Percentiles rank a stretch among this genome's conserved stretches.
Conservation (phyloP, 2,797 vertebrate species). For the Poecilia wingei region DNA sequence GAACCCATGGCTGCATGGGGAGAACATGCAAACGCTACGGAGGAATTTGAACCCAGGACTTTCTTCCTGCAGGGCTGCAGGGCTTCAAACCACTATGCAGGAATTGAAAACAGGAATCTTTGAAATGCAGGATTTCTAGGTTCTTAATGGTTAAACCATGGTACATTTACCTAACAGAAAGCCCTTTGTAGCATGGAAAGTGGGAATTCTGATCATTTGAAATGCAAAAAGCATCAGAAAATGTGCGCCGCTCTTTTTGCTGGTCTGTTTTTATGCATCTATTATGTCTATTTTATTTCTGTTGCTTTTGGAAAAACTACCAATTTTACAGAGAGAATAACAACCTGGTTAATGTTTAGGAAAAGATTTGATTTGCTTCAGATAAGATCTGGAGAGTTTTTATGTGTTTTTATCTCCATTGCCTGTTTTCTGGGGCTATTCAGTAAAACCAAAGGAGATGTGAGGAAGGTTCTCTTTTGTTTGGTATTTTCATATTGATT, state of each 20-base stretch:
- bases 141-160: neutral
- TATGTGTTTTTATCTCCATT: neutral
- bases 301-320: neutral
- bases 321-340: neutral
- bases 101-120: neutral
- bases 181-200: neutral
- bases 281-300: neutral
- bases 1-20: neutral
- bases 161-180: neutral
- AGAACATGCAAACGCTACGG: neutral
- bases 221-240: neutral
- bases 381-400: neutral
- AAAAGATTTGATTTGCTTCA: neutral
- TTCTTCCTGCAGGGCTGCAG: neutral
- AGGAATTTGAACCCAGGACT: neutral
- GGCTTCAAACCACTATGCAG: neutral
- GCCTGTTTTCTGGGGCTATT: neutral
- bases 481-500: neutral
- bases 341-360: neutral
- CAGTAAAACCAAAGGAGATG: neutral
- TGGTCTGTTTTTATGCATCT: neutral
- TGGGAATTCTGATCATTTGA: neutral
- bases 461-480: neutral
- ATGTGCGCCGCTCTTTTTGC: neutral
- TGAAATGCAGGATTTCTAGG: neutral